phyloP scores from a whole-genome alignment of 2,888 invertebrate genomes.

The Calliphora vomitoria region DNA sequence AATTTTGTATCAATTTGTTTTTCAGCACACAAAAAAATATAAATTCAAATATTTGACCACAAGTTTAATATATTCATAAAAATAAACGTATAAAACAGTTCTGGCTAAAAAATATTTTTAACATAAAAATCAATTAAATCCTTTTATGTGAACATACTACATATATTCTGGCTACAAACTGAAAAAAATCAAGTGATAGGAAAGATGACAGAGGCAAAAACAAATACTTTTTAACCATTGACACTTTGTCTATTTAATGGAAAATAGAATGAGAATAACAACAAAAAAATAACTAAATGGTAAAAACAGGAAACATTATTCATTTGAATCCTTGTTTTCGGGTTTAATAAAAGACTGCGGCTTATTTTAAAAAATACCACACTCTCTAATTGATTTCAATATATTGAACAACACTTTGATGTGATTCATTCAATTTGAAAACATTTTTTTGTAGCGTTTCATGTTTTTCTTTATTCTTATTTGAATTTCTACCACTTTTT shows the following conservation, averaged over 20 bases:
- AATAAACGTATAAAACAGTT: not conserved
- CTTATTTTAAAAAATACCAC: slow-evolving; percentile 71
- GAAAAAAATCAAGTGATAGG: no score
- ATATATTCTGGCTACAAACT: no score
- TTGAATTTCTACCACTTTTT: slow-evolving; percentile 7
- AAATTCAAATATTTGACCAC: slow-evolving; percentile 54
- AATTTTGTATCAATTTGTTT: slow-evolving; percentile 43
- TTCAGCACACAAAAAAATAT: not conserved
- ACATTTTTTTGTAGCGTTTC: slow-evolving; percentile 39
- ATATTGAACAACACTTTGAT: slow-evolving; percentile 73
- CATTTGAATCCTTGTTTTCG: slow-evolving; percentile 47
- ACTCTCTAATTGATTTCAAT: slow-evolving; percentile 74
- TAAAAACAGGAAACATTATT: slow-evolving; percentile 40
- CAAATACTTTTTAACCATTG: slow-evolving; percentile 36
- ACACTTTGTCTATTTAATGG: slow-evolving; percentile 58
- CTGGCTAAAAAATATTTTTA: slow-evolving; percentile 29
- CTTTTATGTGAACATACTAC: slow-evolving; percentile 12
- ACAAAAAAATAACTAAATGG: not conserved
- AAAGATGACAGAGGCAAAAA: not conserved
- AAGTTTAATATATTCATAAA: slow-evolving; percentile 30
- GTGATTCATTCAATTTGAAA: slow-evolving; percentile 63
- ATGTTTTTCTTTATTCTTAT: not conserved
- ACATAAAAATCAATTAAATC: slow-evolving; percentile 69
- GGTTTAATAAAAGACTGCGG: slow-evolving; percentile 70
- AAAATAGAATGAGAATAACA: slow-evolving; percentile 32